Percentiles rank a stretch among this genome's conserved stretches.
These are phyloP conservation scores for Scomberomorus guttatus DNA, from an alignment of 2,797 vertebrate species.

Conservation along the genomic window DNA sequence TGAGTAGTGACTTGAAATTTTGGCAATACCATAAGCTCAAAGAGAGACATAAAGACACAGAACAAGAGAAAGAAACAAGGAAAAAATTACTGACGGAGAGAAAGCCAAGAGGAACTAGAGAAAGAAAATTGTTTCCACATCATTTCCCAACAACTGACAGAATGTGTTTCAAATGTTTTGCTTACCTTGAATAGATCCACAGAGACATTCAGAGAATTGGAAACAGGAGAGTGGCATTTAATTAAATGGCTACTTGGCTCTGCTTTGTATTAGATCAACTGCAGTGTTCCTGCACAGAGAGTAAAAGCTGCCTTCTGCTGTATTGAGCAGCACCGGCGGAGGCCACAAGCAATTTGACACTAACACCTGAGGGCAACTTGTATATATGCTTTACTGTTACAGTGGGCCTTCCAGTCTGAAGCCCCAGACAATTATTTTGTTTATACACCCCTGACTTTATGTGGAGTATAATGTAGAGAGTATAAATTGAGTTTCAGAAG, in stretches of 20 bases:
- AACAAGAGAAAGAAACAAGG: neutral
- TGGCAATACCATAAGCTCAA: neutral
- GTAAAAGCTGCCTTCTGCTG: conserved; percentile 1
- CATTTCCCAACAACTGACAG: neutral
- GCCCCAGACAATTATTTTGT: conserved; percentile 17
- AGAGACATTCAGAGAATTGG: neutral
- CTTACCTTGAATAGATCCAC: neutral
- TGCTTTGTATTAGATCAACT: conserved; percentile 25
- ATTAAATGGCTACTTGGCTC: conserved; percentile 44
- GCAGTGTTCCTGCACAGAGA: neutral
- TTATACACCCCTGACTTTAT: conserved; percentile 1
- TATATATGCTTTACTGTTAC: neutral
- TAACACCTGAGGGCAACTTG: neutral
- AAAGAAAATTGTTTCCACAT: neutral
- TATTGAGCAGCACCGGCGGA: conserved; percentile 4
- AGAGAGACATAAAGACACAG: neutral
- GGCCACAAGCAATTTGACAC: conserved; percentile 43
- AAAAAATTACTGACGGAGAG: neutral
- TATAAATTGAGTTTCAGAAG: no score
- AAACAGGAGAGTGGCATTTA: conserved; percentile 15
- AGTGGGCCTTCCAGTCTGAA: neutral
- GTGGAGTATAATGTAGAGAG: neutral
- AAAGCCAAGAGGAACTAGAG: neutral
- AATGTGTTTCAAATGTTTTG: neutral
- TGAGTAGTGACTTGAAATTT: no score